Evolutionary conservation across 2,888 invertebrate genomes (phyloP).

Genomic region (Trissolcus japonicus): DNA sequence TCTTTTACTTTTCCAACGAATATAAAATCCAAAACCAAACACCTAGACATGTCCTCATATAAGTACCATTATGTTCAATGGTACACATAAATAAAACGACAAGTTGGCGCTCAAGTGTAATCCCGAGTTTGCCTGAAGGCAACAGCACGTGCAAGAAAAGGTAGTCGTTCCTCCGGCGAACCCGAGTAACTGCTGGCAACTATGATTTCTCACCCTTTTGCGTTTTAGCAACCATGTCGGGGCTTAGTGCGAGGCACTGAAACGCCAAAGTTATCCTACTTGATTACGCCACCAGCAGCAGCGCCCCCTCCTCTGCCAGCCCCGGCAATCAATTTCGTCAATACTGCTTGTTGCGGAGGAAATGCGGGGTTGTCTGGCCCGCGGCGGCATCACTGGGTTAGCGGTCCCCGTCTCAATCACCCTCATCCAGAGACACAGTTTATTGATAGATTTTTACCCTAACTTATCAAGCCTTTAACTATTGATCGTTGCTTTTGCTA

Average conservation of each 20-base stretch:
- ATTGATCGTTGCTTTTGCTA: constrained; percentile 36
- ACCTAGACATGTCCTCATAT: constrained; percentile 16
- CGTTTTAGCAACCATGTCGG: constrained; percentile 62
- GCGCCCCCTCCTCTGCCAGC: constrained; percentile 47
- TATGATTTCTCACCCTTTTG: constrained; percentile 74
- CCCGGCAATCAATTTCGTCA: constrained; percentile 73
- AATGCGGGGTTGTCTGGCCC: constrained; percentile 67
- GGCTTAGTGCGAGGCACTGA: constrained; percentile 59
- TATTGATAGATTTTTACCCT: constrained; percentile 68
- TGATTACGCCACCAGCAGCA: constrained; percentile 58
- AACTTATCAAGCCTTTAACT: constrained; percentile 47
- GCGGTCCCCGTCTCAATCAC: constrained; percentile 23
- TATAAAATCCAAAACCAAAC: constrained; percentile 11
- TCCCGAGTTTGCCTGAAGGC: constrained; percentile 64
- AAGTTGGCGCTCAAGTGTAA: constrained; percentile 22
- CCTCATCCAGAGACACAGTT: constrained; percentile 59
- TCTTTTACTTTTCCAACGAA: neutral
- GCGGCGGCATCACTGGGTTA: constrained; percentile 64
- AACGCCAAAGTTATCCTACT: constrained; percentile 55
- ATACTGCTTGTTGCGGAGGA: constrained; percentile 72
- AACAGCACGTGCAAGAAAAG: constrained; percentile 62
- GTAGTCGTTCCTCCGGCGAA: constrained; percentile 52
- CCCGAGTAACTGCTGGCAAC: constrained; percentile 71
- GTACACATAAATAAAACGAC: constrained; percentile 33
- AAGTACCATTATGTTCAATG: constrained; percentile 16